Conservation (phyloP, 2,888 invertebrate genomes). For the Drosophila multiciliata region DNA sequence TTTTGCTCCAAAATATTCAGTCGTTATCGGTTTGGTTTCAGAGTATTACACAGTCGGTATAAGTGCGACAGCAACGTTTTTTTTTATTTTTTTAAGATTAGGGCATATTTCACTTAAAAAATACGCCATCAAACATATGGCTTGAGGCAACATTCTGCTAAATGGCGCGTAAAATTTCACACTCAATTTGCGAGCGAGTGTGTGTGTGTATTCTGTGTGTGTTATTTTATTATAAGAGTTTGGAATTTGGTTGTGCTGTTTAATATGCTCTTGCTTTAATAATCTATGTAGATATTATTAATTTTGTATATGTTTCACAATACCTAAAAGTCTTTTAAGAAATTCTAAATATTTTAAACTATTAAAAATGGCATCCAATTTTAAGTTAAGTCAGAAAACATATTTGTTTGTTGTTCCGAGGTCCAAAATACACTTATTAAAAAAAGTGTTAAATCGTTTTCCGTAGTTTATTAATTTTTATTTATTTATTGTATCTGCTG, state of each 20-base stretch:
- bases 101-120: conserved; percentile 52
- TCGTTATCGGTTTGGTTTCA: background rate
- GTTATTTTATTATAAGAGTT: conserved; percentile 30
- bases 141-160: conserved; percentile 55
- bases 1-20: background rate
- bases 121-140: conserved; percentile 36
- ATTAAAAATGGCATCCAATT: background rate
- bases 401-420: background rate
- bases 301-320: conserved; percentile 2
- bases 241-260: conserved; percentile 29
- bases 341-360: conserved; percentile 34
- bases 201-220: conserved; percentile 10
- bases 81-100: conserved; percentile 19
- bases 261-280: conserved; percentile 57
- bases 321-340: conserved; percentile 25
- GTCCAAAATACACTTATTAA: background rate
- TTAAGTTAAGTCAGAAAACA: background rate
- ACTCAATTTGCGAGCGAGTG: conserved; percentile 64
- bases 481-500: background rate
- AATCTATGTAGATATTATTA: conserved; percentile 64
- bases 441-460: background rate
- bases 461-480: background rate
- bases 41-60: background rate
- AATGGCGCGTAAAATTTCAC: conserved; percentile 77
- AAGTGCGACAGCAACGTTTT: background rate